Percentiles rank a stretch among this genome's conserved stretches.
Evolutionary conservation across 2,113 vertebrate genomes (phyloP).

Genomic region (Rhynchopsitta pachyrhyncha): DNA sequence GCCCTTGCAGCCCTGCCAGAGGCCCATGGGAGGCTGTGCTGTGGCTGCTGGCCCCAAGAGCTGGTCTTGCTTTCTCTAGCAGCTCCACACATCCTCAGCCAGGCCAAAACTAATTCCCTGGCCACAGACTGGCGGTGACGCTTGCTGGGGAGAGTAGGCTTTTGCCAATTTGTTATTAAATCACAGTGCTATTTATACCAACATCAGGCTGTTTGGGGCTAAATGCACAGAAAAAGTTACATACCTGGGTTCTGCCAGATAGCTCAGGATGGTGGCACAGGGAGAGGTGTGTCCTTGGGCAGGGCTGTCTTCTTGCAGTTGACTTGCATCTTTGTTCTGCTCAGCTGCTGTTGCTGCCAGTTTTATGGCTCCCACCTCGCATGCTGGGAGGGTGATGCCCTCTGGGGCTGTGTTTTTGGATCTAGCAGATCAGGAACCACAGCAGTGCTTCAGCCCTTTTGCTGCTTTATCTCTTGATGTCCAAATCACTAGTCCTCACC

Average conservation of each 20-base stretch:
- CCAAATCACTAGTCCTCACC: rapidly evolving
- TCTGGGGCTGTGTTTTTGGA: background rate
- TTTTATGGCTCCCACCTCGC: background rate
- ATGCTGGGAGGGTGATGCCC: background rate
- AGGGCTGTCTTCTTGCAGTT: background rate
- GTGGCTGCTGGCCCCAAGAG: background rate
- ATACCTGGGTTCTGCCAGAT: background rate
- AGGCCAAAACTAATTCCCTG: background rate
- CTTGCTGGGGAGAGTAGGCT: background rate
- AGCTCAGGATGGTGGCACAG: background rate
- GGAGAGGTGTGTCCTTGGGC: background rate
- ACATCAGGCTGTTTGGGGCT: background rate
- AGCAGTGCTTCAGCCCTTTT: background rate
- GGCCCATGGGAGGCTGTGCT: background rate
- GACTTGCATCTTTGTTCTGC: background rate
- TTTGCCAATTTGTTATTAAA: background rate
- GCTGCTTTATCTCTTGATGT: background rate
- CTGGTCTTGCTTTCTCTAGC: background rate
- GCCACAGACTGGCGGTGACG: background rate
- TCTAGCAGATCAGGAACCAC: background rate
- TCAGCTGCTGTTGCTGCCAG: background rate
- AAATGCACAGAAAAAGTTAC: background rate
- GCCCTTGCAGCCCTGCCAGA: background rate
- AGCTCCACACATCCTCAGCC: background rate
- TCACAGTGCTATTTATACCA: background rate